Base-by-base conservation (phyloP, 2,797 vertebrate species). In the Crossoptilon crossoptilon region DNA sequence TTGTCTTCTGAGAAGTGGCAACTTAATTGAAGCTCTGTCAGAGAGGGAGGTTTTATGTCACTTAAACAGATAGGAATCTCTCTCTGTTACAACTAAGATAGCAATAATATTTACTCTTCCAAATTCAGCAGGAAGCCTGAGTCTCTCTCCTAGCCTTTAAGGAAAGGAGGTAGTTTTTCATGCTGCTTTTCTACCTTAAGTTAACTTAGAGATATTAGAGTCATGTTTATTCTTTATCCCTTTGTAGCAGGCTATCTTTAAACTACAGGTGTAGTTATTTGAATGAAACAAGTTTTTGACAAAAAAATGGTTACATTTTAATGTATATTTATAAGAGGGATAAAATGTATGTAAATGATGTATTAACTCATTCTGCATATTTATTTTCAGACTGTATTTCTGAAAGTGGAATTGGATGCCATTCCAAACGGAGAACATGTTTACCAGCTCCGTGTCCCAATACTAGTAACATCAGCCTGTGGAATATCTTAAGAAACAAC, bases 401-500 rank as follows among this genome's bases (percentile, higher is more conserved):
- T 9, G 96, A 97, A 74, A 91, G 83, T 10, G 66, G 60, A 8
- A 71, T 79, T 2, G 95, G 91, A 58, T 92, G 84, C 37, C 94
- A 77, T 78, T 94, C 95, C 74, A 96, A 94, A 83, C 93, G 98
- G 43, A 96, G 98, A 84, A 98, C 98, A 0, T 97, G 98, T 90
- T 96, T 99, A 72, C 98, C 99, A 0, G 98, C 98, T 0, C 98
- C 98, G 0, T 98, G 99, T 56, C 98, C 99, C 66, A 98, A 98
- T 94, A 98, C 98, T 35, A 99, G 98, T 91, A 98, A 97, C 96
- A 97, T 99, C 97, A 99, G 99, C 95, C 95, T 99, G 12, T 99
- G 99, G 99, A 99, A 99, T 97, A 99, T 99, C 96, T 98, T 99
- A 81, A 98, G 98, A 86, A 99, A 99, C 77, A 99, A 99, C 97